A percentile compares a stretch with the other conserved stretches of the same genome.
Evolutionary conservation across 2,797 vertebrate genomes (phyloP).

Genomic region (Hafferia zeledoni): DNA sequence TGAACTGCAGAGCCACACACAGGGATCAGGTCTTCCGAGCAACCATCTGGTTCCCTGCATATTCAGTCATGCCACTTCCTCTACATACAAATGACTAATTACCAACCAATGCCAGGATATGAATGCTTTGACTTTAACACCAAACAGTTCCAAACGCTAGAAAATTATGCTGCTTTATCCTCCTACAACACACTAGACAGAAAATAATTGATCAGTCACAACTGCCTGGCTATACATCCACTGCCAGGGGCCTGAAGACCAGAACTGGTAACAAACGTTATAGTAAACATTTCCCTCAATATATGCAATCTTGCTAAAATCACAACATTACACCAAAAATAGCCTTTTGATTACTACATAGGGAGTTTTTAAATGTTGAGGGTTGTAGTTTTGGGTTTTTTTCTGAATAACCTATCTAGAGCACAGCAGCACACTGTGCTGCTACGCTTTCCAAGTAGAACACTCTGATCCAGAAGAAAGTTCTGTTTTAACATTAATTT

Average conservation of each 20-base stretch:
- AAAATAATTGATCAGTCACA: neutral
- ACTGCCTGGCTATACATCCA: neutral
- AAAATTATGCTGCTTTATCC: neutral
- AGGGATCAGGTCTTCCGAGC: neutral
- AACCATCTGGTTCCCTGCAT: neutral
- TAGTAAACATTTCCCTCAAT: neutral
- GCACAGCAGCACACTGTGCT: neutral
- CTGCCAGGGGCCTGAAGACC: neutral
- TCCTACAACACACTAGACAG: neutral
- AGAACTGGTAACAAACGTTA: neutral
- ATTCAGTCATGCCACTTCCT: neutral
- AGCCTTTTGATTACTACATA: neutral
- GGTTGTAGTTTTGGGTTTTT: neutral
- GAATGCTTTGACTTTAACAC: neutral
- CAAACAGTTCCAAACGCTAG: neutral
- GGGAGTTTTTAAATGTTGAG: neutral
- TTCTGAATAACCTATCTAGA: neutral
- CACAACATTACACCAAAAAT: neutral
- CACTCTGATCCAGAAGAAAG: neutral
- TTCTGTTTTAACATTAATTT: neutral
- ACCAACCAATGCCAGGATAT: neutral
- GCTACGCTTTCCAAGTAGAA: neutral
- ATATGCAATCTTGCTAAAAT: neutral
- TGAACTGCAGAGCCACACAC: neutral
- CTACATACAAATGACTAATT: accelerated